Evolutionary conservation across 2,888 invertebrate genomes (phyloP).

Genomic region (Himalopsyche anomala): DNA sequence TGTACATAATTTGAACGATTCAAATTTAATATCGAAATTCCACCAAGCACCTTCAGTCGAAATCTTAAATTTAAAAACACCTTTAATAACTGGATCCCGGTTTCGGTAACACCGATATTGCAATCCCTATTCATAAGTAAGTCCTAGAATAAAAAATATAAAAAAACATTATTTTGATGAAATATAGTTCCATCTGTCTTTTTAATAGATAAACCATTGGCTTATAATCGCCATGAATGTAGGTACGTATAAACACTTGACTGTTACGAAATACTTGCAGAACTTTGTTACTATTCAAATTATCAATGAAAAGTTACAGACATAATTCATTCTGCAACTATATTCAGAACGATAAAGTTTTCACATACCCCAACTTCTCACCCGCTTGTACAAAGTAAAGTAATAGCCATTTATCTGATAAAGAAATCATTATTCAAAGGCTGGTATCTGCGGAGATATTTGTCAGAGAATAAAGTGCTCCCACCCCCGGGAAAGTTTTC

Average conservation of each 20-base stretch:
- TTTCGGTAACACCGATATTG: too few species aligned
- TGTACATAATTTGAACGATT: too few species aligned
- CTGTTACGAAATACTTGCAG: not conserved
- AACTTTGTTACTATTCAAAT: conserved; percentile 26
- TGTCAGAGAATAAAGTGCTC: conserved; percentile 10
- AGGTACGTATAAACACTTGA: not conserved
- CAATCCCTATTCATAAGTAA: too few species aligned
- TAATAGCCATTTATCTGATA: conserved; percentile 34
- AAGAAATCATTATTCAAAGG: conserved; percentile 34
- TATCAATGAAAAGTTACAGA: conserved; percentile 26
- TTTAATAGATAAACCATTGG: not conserved
- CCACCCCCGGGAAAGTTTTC: conserved; percentile 14
- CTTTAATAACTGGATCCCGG: too few species aligned
- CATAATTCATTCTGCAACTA: conserved; percentile 31
- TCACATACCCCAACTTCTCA: conserved; percentile 17
- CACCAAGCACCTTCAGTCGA: too few species aligned
- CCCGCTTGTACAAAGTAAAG: conserved; percentile 26
- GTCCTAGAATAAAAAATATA: not conserved
- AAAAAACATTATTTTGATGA: not conserved
- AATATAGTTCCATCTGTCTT: not conserved
- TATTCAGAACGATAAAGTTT: conserved; percentile 30
- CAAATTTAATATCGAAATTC: too few species aligned
- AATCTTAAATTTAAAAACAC: too few species aligned
- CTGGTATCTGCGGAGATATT: conserved; percentile 34
- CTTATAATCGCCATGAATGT: not conserved